These are phyloP conservation scores for Ochlodes sylvanus DNA, from an alignment of 2,888 invertebrate genomes.

Conservation along the genomic window DNA sequence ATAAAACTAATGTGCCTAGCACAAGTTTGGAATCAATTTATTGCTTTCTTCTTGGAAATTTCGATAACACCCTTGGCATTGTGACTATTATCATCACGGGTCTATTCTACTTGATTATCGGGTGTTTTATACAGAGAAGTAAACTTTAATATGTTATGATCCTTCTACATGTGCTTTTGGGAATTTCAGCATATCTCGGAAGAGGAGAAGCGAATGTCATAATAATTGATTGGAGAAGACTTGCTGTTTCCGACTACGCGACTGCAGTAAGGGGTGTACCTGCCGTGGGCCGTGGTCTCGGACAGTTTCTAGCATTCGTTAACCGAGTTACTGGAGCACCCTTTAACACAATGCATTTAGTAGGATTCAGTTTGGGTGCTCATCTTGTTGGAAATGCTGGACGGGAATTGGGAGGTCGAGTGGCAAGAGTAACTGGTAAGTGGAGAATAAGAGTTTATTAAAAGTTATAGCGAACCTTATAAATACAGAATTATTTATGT, in stretches of 20 bases:
- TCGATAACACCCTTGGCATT: too few relatives aligned
- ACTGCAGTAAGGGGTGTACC: constrained; percentile 55
- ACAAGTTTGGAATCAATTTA: too few relatives aligned
- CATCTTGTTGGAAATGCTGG: constrained; percentile 63
- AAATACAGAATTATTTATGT: too few relatives aligned
- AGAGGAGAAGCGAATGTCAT: constrained; percentile 54
- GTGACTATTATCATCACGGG: too few relatives aligned
- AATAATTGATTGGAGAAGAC: constrained; percentile 55
- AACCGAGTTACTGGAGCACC: constrained; percentile 49
- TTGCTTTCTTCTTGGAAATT: too few relatives aligned
- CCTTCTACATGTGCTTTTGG: too few relatives aligned
- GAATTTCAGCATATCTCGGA: constrained; percentile 49
- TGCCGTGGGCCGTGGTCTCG: constrained; percentile 53
- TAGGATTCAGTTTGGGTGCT: constrained; percentile 65
- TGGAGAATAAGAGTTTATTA: too few relatives aligned
- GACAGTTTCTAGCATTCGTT: constrained; percentile 56
- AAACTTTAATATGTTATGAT: too few relatives aligned
- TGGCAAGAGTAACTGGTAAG: constrained; percentile 59
- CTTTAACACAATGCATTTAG: constrained; percentile 53
- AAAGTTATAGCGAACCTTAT: too few relatives aligned
- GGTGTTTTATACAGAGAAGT: too few relatives aligned
- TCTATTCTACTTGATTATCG: too few relatives aligned
- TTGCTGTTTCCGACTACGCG: constrained; percentile 50
- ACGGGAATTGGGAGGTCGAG: constrained; percentile 52
- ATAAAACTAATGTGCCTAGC: too few relatives aligned